phyloP scores from a whole-genome alignment of 2,113 vertebrate species.

The Neolamprologus hecqui region DNA sequence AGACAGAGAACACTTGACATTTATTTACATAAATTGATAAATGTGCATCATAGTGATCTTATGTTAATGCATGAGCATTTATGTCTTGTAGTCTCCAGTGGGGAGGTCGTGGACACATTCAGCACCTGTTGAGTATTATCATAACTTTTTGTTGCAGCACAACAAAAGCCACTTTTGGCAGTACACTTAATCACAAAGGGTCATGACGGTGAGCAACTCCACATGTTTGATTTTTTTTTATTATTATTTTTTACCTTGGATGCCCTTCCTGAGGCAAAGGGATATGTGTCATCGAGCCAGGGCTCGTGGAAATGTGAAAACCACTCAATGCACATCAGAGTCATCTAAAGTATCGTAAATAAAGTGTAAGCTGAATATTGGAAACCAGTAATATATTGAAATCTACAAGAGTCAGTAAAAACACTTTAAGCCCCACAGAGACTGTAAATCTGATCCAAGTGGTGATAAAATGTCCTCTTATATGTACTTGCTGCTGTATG shows the following conservation, averaged over 20 bases:
- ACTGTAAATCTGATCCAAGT: neutral
- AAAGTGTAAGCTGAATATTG: neutral
- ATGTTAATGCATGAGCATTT: fast-evolving
- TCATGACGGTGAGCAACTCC: neutral
- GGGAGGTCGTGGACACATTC: neutral
- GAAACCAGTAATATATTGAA: neutral
- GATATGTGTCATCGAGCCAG: fast-evolving
- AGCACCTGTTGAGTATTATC: neutral
- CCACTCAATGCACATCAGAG: neutral
- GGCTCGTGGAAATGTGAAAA: neutral
- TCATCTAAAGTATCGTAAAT: neutral
- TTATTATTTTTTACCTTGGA: neutral
- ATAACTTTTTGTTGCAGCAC: neutral
- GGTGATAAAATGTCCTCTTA: neutral
- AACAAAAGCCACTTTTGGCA: neutral
- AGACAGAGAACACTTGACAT: neutral
- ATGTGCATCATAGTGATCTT: neutral
- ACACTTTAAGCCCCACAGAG: neutral
- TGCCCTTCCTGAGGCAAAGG: neutral
- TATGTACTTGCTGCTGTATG: fast-evolving
- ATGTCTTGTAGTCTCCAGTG: neutral
- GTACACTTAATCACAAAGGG: neutral
- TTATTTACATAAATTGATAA: neutral
- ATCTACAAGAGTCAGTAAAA: neutral
- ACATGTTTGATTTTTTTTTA: neutral